Base-by-base conservation (phyloP, 1,140 invertebrate genomes). In the Cherax destructor region DNA sequence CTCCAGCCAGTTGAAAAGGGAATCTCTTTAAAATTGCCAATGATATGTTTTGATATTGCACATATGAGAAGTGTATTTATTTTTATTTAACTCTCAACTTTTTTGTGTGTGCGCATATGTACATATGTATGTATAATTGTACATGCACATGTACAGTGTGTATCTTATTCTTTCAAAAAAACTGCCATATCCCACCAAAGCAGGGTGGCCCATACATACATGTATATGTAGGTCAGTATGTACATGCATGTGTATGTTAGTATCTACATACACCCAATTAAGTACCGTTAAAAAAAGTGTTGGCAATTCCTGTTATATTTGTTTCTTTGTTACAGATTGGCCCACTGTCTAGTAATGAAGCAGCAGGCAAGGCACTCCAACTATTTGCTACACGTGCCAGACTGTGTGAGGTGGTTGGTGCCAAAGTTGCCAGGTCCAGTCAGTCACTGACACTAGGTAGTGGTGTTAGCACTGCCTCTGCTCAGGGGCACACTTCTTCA, bases 291-390 rank as follows among this genome's bases (percentile, higher is more conserved):
- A 74, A 74, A 74, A 30, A 30, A 30, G 69, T 74, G 13, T 18
- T 65, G 61, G 9, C 52, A 21, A 13, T 69, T 69, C 18, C 69
- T 30, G 21, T 74, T 11, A 59, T 21, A 56, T 61, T 52, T 93
- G 59, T 92, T 88, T 77, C 93, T 93, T 92, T 93, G 93, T 92
- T 94, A 91, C 84, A 97, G 96, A 95, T 96, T 84, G 96, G 95
- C 94, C 96, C 96, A 94, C 95, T 98, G 89, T 96, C 97, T 47
- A 96, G 97, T 92, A 98, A 99, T 95, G 96, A 98, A 95, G 97
- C 98, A 83, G 98, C 98, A 49, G 97, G 97, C 18, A 96, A 97
- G 93, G 98, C 98, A 5, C 96, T 99, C 91, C 96, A 97, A 93
- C 95, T 99, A 78, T 98, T 98, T 94, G 97, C 97, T 72, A 95